Conservation (phyloP, 2,113 vertebrate species). For the Megatriorchis doriae region DNA sequence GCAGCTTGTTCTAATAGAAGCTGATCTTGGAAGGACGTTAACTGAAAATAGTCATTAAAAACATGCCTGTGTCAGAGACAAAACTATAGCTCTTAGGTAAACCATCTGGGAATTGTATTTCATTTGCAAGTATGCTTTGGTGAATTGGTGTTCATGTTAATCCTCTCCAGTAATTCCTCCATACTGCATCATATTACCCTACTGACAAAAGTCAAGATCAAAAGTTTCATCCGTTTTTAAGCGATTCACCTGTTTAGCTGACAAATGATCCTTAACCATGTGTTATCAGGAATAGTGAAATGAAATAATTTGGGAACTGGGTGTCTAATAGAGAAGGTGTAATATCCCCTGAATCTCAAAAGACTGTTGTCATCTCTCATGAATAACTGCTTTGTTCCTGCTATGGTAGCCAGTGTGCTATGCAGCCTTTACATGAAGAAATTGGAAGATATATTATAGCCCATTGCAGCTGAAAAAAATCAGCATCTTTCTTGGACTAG, state of each 20-base stretch:
- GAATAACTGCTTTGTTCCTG: not conserved
- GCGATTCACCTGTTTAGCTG: not conserved
- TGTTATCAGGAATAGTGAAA: not conserved
- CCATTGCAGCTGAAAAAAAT: not conserved
- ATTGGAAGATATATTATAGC: not conserved
- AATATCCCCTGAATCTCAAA: not conserved
- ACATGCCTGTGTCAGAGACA: not conserved
- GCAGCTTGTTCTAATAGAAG: not conserved
- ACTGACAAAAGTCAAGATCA: not conserved
- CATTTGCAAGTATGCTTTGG: not conserved
- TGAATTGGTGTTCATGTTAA: not conserved
- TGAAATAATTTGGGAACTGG: not conserved
- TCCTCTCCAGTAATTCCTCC: not conserved
- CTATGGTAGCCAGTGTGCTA: not conserved
- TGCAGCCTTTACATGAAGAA: not conserved
- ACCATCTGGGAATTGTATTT: not conserved
- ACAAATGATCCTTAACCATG: not conserved
- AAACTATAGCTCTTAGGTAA: not conserved
- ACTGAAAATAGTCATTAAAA: not conserved
- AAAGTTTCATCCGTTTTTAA: not conserved
- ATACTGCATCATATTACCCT: not conserved
- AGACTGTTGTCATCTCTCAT: not conserved
- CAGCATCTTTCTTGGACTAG: not conserved
- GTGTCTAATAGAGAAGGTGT: not conserved
- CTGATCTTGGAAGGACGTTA: not conserved